Conservation (phyloP, 2,113 vertebrate species). For the Bubo scandiacus region DNA sequence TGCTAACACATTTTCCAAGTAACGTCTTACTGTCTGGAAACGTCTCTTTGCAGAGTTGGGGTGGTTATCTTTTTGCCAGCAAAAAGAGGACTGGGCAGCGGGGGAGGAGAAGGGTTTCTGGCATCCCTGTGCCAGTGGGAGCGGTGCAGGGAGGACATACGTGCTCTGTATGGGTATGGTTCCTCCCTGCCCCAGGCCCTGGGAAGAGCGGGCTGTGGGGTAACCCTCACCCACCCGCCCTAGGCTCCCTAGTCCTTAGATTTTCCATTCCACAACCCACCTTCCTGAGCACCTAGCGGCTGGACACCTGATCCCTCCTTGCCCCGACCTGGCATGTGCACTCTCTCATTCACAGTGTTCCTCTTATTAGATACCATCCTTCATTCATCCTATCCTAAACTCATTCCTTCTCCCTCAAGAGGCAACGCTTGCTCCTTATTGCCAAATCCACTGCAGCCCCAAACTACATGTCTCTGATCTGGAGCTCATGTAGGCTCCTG, state of each 20-base stretch:
- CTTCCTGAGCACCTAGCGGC: neutral
- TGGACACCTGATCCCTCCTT: neutral
- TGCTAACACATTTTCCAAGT: neutral
- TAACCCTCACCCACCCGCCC: neutral
- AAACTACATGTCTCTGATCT: neutral
- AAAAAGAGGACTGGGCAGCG: neutral
- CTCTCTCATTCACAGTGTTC: neutral
- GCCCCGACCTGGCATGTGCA: neutral
- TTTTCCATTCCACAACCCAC: neutral
- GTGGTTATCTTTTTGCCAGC: neutral
- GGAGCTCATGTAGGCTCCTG: neutral
- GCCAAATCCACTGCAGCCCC: neutral
- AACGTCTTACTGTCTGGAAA: neutral
- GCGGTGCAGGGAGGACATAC: accelerated
- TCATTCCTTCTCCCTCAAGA: neutral
- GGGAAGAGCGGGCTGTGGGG: neutral
- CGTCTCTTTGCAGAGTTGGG: neutral
- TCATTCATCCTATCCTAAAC: neutral
- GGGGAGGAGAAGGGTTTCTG: neutral
- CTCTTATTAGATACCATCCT: neutral
- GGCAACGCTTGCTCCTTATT: neutral
- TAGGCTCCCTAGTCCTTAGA: neutral
- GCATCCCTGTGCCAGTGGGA: neutral
- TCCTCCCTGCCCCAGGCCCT: neutral
- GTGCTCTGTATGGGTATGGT: accelerated